A percentile compares a stretch with the other conserved stretches of the same genome.
These are phyloP conservation scores for Catostomus latipinnis DNA, from an alignment of 2,797 vertebrate species.

Conservation along the genomic window DNA sequence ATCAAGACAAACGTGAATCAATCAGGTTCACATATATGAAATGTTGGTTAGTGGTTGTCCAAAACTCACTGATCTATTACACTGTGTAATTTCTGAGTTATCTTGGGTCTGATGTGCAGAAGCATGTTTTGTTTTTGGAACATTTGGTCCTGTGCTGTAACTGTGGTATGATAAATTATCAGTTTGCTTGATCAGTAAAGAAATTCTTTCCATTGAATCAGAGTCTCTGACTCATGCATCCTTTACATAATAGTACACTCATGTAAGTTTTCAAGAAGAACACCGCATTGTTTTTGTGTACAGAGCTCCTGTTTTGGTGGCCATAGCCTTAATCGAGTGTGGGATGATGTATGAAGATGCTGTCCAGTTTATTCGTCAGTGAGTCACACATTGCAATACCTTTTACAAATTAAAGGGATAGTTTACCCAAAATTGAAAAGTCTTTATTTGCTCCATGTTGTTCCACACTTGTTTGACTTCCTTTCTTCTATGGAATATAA, in stretches of 20 bases:
- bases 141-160: background rate
- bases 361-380: conserved; percentile 97
- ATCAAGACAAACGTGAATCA: background rate
- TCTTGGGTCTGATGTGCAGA: background rate
- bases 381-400: conserved; percentile 68
- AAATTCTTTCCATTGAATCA: background rate
- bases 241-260: background rate
- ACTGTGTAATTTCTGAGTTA: background rate
- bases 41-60: background rate
- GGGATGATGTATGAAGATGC: conserved; percentile 99
- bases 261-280: conserved; percentile 9
- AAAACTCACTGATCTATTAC: background rate
- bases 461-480: too few relatives aligned
- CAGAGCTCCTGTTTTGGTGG: conserved; percentile 96
- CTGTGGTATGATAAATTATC: background rate
- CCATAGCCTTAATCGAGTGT: conserved; percentile 94
- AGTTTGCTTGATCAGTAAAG: background rate
- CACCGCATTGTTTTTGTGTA: conserved; percentile 4
- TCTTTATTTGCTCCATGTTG: too few relatives aligned
- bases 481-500: too few relatives aligned
- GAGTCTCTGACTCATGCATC: background rate
- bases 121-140: background rate
- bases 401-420: background rate
- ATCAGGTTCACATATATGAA: background rate
- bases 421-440: too few relatives aligned